Percentiles rank a stretch among this genome's conserved stretches.
Evolutionary conservation across 2,113 vertebrate species (phyloP).

Genomic region (Lethenteron camtschaticum): DNA sequence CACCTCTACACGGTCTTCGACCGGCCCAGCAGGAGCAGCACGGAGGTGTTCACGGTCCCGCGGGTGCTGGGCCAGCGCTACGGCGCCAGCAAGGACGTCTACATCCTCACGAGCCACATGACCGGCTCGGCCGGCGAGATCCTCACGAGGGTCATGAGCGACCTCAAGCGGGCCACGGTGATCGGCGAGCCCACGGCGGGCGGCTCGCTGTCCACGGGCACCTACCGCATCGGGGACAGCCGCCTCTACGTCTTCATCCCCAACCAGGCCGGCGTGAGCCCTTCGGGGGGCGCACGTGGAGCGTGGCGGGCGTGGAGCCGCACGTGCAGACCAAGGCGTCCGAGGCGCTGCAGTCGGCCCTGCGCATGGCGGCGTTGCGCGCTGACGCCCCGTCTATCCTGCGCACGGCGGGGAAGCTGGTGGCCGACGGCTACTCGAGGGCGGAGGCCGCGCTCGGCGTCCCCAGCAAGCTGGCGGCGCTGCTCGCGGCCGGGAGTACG

Average conservation of each 20-base stretch:
- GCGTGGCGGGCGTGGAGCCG: conserved; percentile 47
- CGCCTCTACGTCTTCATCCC: conserved; percentile 49
- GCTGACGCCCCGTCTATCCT: conserved; percentile 36
- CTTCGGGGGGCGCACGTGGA: conserved; percentile 48
- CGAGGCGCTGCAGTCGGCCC: conserved; percentile 34
- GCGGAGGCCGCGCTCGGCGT: conserved; percentile 25
- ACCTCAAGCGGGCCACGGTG: conserved; percentile 40
- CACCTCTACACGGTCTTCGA: conserved; percentile 60
- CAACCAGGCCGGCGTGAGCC: conserved; percentile 45
- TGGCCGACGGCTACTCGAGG: conserved; percentile 64
- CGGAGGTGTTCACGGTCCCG: conserved; percentile 38
- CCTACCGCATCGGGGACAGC: conserved; percentile 39
- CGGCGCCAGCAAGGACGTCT: conserved; percentile 34
- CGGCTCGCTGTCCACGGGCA: conserved; percentile 43
- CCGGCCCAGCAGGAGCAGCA: conserved; percentile 26
- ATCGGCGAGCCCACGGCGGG: conserved; percentile 50
- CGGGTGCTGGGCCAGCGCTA: conserved; percentile 36
- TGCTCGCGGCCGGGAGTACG: conserved; percentile 23
- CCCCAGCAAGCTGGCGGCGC: conserved; percentile 25
- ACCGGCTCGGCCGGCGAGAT: conserved; percentile 53
- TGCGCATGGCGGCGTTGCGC: conserved; percentile 39
- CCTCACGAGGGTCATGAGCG: conserved; percentile 48
- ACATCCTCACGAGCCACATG: conserved; percentile 48
- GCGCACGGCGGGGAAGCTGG: conserved; percentile 32
- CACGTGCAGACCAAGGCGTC: conserved; percentile 31